phyloP scores from a whole-genome alignment of 2,797 vertebrate species.

The Apogon talboti region DNA sequence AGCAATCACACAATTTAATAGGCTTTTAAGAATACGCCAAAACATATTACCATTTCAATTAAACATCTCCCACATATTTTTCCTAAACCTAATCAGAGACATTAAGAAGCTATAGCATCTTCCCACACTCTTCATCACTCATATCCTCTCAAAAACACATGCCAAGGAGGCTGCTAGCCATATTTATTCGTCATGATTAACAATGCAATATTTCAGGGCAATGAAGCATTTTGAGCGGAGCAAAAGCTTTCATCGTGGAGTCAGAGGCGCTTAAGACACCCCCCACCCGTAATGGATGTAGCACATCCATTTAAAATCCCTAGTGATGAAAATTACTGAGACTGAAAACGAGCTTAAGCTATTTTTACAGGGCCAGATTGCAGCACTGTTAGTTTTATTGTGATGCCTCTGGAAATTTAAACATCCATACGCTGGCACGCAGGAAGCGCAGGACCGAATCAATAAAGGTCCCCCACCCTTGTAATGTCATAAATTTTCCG shows the following conservation, averaged over 20 bases:
- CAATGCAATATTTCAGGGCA: conserved; percentile 52
- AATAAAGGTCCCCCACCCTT: conserved; percentile 48
- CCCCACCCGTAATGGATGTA: conserved; percentile 58
- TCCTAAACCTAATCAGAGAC: conserved; percentile 53
- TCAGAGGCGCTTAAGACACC: conserved; percentile 30
- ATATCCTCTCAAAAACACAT: conserved; percentile 24
- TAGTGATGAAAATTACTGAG: conserved; percentile 64
- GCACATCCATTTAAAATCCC: conserved; percentile 65
- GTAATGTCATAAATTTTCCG: conserved; percentile 35
- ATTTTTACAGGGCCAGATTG: conserved; percentile 62
- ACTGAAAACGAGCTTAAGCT: conserved; percentile 71
- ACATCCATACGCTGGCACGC: conserved; percentile 34
- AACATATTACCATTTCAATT: conserved; percentile 62
- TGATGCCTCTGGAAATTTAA: conserved; percentile 62
- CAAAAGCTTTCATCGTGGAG: conserved; percentile 46
- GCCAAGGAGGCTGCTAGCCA: conserved; percentile 23
- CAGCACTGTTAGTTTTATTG: conserved; percentile 52
- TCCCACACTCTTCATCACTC: conserved; percentile 47
- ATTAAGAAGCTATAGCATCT: conserved; percentile 49
- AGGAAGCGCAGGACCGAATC: conserved; percentile 32
- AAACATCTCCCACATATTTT: conserved; percentile 47
- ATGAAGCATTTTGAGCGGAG: conserved; percentile 45
- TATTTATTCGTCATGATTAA: conserved; percentile 68
- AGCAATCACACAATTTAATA: conserved; percentile 63
- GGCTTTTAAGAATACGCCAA: conserved; percentile 48